Evolutionary conservation across 2,113 vertebrate species (phyloP).

Genomic region (Oceanites oceanicus): DNA sequence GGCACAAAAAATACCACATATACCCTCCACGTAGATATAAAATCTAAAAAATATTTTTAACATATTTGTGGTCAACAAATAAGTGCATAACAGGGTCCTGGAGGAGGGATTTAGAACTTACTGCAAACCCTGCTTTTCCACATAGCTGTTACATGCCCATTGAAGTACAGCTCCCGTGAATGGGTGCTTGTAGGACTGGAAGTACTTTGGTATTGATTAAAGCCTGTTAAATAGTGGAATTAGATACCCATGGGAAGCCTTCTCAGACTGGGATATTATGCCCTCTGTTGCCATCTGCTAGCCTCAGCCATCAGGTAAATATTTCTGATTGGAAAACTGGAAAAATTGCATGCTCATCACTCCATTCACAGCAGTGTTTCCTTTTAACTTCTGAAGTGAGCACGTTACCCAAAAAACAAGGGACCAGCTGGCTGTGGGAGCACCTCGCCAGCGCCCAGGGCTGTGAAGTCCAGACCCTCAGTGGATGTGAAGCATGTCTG

Average conservation of each 20-base stretch:
- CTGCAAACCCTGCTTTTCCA: background rate
- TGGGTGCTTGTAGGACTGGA: background rate
- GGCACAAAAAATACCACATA: background rate
- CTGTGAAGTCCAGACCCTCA: background rate
- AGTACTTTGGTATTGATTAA: background rate
- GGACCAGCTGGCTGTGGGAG: background rate
- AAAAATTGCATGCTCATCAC: background rate
- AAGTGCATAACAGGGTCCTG: background rate
- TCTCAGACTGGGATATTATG: background rate
- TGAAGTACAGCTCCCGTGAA: background rate
- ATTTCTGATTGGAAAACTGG: background rate
- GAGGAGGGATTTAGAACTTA: background rate
- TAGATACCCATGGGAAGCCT: background rate
- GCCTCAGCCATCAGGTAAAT: background rate
- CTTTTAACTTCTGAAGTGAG: background rate
- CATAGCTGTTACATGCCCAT: background rate
- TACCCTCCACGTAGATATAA: background rate
- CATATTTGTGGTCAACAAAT: background rate
- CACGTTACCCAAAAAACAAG: background rate
- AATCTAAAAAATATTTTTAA: background rate
- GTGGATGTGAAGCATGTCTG: background rate
- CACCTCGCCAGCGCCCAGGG: background rate
- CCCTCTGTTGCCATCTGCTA: background rate
- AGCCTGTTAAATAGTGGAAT: background rate
- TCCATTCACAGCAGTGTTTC: background rate